A percentile compares a stretch with the other conserved stretches of the same genome.
Evolutionary conservation across 2,888 invertebrate genomes (phyloP).

Genomic region (Campoplex nolae): DNA sequence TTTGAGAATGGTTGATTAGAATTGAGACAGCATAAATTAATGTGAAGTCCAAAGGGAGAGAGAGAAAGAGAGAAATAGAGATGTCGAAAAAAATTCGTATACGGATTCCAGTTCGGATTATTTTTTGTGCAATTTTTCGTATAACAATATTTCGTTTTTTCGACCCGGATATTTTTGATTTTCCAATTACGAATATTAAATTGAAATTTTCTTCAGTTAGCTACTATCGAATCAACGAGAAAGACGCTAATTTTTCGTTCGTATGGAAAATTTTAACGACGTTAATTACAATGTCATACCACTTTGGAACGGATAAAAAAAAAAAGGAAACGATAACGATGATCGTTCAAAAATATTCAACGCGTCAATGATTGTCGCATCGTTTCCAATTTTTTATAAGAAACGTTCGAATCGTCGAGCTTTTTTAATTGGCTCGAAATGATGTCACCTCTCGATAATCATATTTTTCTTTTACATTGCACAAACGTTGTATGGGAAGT

Average conservation of each 20-base stretch:
- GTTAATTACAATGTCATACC: neutral
- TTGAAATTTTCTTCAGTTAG: neutral
- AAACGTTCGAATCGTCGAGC: neutral
- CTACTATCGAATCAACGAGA: neutral
- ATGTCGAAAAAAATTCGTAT: constrained; percentile 27
- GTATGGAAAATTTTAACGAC: neutral
- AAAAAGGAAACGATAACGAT: neutral
- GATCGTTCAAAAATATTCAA: neutral
- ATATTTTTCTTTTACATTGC: neutral
- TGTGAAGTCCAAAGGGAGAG: neutral
- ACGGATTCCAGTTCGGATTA: neutral
- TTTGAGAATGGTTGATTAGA: neutral
- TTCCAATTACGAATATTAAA: neutral
- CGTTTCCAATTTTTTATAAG: neutral
- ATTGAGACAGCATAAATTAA: neutral
- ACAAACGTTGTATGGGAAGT: neutral
- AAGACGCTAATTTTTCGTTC: neutral
- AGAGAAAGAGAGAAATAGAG: constrained; percentile 22
- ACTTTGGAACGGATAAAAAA: neutral
- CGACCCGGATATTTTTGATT: neutral
- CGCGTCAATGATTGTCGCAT: neutral
- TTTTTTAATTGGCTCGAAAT: neutral
- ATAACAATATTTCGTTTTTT: neutral
- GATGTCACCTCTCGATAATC: neutral
- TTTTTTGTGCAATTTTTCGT: neutral